Evolutionary conservation across 2,797 vertebrate species (phyloP), one percentile per base, ranked within the genome.

Genomic region (Corythornis leucogaster): DNA sequence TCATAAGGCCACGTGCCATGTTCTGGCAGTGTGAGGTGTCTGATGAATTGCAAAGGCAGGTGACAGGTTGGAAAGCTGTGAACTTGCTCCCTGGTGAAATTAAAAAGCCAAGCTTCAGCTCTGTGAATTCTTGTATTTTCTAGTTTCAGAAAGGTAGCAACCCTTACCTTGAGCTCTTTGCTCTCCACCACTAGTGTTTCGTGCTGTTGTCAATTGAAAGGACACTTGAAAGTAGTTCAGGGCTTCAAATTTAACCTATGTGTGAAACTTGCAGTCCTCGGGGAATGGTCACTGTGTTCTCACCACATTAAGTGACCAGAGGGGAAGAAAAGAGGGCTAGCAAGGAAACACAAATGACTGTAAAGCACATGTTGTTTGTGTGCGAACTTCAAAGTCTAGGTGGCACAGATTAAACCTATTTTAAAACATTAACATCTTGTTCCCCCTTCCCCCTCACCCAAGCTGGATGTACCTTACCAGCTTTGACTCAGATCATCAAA

Each of bases 51-150:
- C 58, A 91, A 89, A 91, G 53, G 43, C 63, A 74, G 58, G 22
- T 53, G 68, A 55, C 38, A 87, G 30, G 30, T 28, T 85, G 62
- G 33, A 93, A 86, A 87, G 33, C 30, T 80, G 33, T 89, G 92
- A 95, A 94, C 84, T 89, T 82, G 46, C 30, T 96, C 86, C 86
- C 89, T 75, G 46, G 54, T 92, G 89, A 90, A 95, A 92, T 64
- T 74, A 82, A 93, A 92, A 87, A 95, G 38, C 15, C 42, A 80
- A 76, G 20, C 26, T 88, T 73, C 35, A 88, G n/a, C 21, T 90
- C 45, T 80, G 30, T 85, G 71, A 91, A 79, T 77, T 62, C 61
- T 67, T 54, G 10, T 82, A 53, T 90, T 89, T 93, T 92, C 22
- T 30, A 54, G 18, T 77, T 92, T 94, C 70, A 75, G 61, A 92